Percentiles rank a stretch among this genome's conserved stretches.
Conservation (phyloP, 2,797 vertebrate species). For the Diglossa cyanea region DNA sequence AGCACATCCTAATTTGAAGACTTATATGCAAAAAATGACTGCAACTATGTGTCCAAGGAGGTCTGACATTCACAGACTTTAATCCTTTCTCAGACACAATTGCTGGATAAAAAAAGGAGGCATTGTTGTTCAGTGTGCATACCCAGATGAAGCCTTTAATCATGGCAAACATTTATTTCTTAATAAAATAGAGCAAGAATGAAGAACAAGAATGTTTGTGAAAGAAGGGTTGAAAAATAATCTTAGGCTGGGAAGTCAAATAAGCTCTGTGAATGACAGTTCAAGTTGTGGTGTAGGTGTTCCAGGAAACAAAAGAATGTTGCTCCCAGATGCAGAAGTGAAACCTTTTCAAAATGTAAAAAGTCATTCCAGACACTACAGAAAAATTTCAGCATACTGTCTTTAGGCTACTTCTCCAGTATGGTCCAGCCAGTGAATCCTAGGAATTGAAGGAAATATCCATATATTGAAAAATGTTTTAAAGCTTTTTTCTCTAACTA, state of each 20-base stretch:
- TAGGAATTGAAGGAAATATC: background rate
- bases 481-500: background rate
- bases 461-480: background rate
- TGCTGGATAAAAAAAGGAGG: background rate
- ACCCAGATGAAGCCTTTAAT: background rate
- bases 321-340: background rate
- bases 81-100: background rate
- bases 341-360: background rate
- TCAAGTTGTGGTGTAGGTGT: background rate
- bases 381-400: background rate
- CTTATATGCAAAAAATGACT: background rate
- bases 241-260: background rate
- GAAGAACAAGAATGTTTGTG: background rate
- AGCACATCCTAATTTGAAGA: background rate
- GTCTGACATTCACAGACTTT: background rate
- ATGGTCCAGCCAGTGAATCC: background rate
- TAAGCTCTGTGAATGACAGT: background rate
- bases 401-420: background rate
- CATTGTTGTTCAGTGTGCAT: background rate
- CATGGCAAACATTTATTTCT: background rate
- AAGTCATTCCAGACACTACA: background rate
- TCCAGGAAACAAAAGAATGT: background rate
- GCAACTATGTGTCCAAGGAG: background rate
- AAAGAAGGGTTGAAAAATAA: background rate
- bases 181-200: background rate